Base-by-base conservation (phyloP, 1,140 invertebrate species). In the Physella acuta region DNA sequence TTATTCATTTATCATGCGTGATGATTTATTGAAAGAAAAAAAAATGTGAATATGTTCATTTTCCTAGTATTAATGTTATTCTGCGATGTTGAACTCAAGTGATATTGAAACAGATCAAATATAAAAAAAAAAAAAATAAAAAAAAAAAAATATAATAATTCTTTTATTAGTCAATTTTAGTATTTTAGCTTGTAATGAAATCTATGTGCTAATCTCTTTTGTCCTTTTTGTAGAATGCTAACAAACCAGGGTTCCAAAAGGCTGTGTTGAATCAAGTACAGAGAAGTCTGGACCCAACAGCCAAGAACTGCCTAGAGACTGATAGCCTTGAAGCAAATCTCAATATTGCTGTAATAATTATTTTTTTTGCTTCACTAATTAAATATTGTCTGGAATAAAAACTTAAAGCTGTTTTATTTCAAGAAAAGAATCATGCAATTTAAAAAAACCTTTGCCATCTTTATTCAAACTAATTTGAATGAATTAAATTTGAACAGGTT, bases 301-400 rank as follows among this genome's bases (percentile, higher is more conserved):
- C 78, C 26, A 79, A 65, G 62, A 70, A 76, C 17, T 75, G 73
- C 53, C 70, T 75, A 24, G 75, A 75, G 59, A 74, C 78, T 36
- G 79, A 80, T 39, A 72, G 75, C 26, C 64, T 76, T 26, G 81
- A 83, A 72, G 77, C 79, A 2, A 82, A 80, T 53, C 71, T 83
- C 33, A 73, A 72, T 55, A 74, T 72, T 66, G 74, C 77, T 31
- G 80, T 84, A 69, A 73, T 75, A 31, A 30, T 44, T 28, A 34
- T 24, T 36, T 49, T 59, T 26, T 24, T 11, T 60, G 16, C 33
- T 31, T 16, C 8, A 11, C 20, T 44, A 11, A 44, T 44, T 11
- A 44, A 44, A 44, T 20, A 11, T 44, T 20, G 20, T 8, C 39
- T 11, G 20, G 8, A 44, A 44, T 11, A 44, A 44, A 44, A 44